Evolutionary conservation across 2,797 vertebrate genomes (phyloP), one percentile per base, ranked within the genome.

Genomic region (Lepus townsendii): DNA sequence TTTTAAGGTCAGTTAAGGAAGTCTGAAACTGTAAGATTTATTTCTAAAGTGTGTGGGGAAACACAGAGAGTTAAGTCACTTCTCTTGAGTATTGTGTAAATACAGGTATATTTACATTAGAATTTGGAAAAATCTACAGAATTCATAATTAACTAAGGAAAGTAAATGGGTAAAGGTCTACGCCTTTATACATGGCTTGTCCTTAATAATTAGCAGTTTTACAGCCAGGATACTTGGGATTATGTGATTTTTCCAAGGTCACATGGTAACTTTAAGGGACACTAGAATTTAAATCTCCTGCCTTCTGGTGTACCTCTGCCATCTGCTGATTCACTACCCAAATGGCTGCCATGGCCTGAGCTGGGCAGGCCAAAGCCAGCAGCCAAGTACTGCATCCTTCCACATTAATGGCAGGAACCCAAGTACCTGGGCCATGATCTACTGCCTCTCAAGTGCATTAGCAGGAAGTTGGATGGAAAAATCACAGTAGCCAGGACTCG

Each of bases 21-120:
- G 27, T 80, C 42, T 71, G n/a, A 89, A 71, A 78, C 68, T 83
- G 82, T 93, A 38, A 91, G 57, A 65, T 78, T 72, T 83, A 19
- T 22, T 89, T 88, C 69, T 75, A 54, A 54, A 86, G 30, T 66
- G 57, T 50, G 52, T 19, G 38, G 22, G 27, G 47, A 79, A 79
- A 87, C n/a, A 42, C 22, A 87, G 54, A 78, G 73, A 96, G 60
- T 83, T 38, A 27, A 60, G 50, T 6, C 16, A n/a, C 22, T 93
- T 57, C 14, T 83, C 27, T 75, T 72, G 24, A 50, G 20, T 26
- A 32, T 54, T 30, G 12, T 32, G 2, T 60, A 83, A 50, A 30
- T 42, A n/a, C 27, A 90, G 63, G 17, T 54, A 57, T 27, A 47
- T 94, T 88, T 91, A 76, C 78, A 71, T 30, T 50, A 63, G 47